Percentiles rank a stretch among this genome's conserved stretches.
These are phyloP conservation scores for Mechanitis messenoides DNA, from an alignment of 2,888 invertebrate genomes.

Conservation along the genomic window DNA sequence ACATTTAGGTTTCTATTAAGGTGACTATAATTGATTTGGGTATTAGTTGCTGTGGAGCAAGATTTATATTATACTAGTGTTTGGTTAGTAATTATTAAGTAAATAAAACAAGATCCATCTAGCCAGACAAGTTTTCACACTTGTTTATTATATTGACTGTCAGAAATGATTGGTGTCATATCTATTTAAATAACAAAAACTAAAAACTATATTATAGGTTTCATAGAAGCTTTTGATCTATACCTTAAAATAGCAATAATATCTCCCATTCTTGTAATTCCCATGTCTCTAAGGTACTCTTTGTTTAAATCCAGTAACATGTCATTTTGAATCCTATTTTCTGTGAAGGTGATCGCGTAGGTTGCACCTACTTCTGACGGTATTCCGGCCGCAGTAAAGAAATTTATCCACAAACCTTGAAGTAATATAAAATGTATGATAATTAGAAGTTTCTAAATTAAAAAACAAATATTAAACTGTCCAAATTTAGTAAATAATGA, in stretches of 20 bases:
- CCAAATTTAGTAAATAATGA: too few species aligned
- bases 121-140: too few species aligned
- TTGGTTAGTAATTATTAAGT: too few species aligned
- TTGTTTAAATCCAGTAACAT: slow-evolving; percentile 92
- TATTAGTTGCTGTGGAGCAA: too few species aligned
- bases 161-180: too few species aligned
- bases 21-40: not conserved
- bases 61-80: too few species aligned
- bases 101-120: too few species aligned
- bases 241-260: slow-evolving; percentile 83
- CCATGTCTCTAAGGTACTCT: slow-evolving; percentile 92
- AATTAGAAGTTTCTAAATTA: too few species aligned
- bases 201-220: too few species aligned
- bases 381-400: slow-evolving; percentile 90
- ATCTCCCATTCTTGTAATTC: slow-evolving; percentile 84
- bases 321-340: slow-evolving; percentile 89
- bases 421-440: not conserved
- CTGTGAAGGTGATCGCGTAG: slow-evolving; percentile 90
- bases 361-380: slow-evolving; percentile 86
- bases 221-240: not conserved
- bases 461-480: too few species aligned
- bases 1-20: not conserved
- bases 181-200: too few species aligned
- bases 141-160: too few species aligned
- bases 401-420: slow-evolving; percentile 87